Evolutionary conservation across 2,888 invertebrate species (phyloP), one percentile per base, ranked within the genome.

Genomic region (Thecocarcelia acutangulata): DNA sequence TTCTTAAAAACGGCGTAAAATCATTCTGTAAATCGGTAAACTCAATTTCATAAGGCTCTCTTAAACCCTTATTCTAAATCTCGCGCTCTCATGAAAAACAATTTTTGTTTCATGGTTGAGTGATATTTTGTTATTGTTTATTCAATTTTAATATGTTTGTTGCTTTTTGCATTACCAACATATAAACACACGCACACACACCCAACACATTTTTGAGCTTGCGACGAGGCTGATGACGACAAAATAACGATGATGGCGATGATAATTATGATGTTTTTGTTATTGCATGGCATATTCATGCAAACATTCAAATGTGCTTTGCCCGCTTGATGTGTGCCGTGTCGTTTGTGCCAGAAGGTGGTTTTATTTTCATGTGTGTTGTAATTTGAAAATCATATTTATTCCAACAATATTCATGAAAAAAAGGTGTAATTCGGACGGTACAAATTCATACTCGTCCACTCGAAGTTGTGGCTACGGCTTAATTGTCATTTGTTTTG

Each of bases 401-500:
- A 58, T 50, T 64, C 44, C 54, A 48, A 61, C 74, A 24, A 48
- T 48, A 19, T 37, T n/a, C 15, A 74, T 40, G 56, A 56, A 68
- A 54, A 61, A 61, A 24, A 17, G 64, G 40, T 33, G 5, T 33
- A 44, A 15, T 61, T 69, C 48, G 79, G 54, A 21, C n/a, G 5
- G n/a, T 28, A 63, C 59, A 15, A 59, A 21, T 46, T 6, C 28
- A 44, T n/a, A 63, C 58, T 66, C 50, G 28, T 44, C 46, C 61
- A 63, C 28, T 76, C 24, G 37, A 28, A 64, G 54, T 74, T 66
- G 78, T 75, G 66, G 73, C 70, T 70, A 37, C 75, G 75, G 75
- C 61, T 78, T 78, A 82, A 78, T 82, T 82, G 82, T 75, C 74
- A 75, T 75, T 82, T 78, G 74, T 75, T 80, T 81, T 75, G 56